phyloP scores from a whole-genome alignment of 1,140 invertebrate species.

The Euura lappo region DNA sequence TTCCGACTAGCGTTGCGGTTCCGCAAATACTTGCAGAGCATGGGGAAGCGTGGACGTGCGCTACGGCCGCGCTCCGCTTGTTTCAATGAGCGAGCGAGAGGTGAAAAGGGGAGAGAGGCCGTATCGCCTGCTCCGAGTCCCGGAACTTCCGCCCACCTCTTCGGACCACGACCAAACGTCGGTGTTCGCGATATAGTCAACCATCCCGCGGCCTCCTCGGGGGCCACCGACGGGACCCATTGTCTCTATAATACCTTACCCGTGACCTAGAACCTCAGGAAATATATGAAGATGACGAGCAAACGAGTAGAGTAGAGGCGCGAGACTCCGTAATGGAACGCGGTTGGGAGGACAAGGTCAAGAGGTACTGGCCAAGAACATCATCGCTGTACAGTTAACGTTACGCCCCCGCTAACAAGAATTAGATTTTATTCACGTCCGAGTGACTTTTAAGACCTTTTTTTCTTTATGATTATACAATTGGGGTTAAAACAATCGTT shows the following conservation, averaged over 20 bases:
- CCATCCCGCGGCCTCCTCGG: neutral
- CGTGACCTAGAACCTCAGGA: neutral
- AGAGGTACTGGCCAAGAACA: neutral
- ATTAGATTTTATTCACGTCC: too few species aligned
- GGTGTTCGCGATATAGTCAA: conserved; percentile 1
- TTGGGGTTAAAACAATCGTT: too few species aligned
- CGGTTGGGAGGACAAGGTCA: conserved; percentile 1
- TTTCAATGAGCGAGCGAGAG: neutral
- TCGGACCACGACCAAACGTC: neutral
- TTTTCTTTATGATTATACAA: too few species aligned
- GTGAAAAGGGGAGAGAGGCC: conserved; percentile 21
- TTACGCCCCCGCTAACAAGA: neutral
- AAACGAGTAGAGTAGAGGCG: neutral
- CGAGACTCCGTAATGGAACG: neutral
- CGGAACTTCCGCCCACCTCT: conserved; percentile 37
- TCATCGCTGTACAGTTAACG: neutral
- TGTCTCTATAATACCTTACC: neutral
- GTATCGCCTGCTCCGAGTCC: conserved; percentile 58
- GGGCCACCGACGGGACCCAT: neutral
- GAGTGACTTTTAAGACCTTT: too few species aligned
- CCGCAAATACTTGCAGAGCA: conserved; percentile 18
- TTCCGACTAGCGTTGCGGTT: neutral
- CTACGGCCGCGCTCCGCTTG: too few species aligned
- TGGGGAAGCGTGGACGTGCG: too few species aligned
- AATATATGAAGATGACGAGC: neutral